These are phyloP conservation scores for Forbesichthys agassizii DNA, from an alignment of 2,113 vertebrate species.

Conservation along the genomic window DNA sequence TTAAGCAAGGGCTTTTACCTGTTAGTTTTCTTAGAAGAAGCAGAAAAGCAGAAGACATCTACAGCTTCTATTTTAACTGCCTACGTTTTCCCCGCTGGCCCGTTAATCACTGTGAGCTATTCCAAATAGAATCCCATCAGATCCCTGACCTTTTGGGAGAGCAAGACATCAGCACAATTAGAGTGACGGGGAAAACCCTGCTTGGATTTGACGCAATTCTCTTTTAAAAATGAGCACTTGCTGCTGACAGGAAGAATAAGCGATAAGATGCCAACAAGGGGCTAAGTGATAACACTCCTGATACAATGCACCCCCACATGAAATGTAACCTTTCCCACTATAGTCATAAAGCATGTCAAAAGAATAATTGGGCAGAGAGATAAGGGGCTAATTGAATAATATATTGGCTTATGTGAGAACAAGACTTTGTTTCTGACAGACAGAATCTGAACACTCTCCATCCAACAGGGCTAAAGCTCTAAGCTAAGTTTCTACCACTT, in stretches of 20 bases:
- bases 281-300: constrained; percentile 79
- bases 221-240: constrained; percentile 78
- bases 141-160: constrained; percentile 82
- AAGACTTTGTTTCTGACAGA: constrained; percentile 2
- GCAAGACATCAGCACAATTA: constrained; percentile 84
- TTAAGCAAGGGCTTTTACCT: neutral
- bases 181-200: constrained; percentile 74
- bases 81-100: constrained; percentile 45
- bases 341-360: constrained; percentile 45
- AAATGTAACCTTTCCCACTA: constrained; percentile 67
- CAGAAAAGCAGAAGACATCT: neutral
- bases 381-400: constrained; percentile 48
- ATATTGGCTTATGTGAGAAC: constrained; percentile 16
- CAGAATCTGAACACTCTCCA: neutral
- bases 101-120: constrained; percentile 80
- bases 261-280: constrained; percentile 83
- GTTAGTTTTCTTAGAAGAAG: too few species aligned
- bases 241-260: constrained; percentile 80
- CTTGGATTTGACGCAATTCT: constrained; percentile 84
- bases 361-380: constrained; percentile 48
- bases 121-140: constrained; percentile 86
- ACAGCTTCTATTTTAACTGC: constrained; percentile 22
- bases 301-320: constrained; percentile 72
- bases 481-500: neutral
- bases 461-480: neutral